Conservation (phyloP, 2,888 invertebrate genomes). For the Scaptomyza reducta region DNA sequence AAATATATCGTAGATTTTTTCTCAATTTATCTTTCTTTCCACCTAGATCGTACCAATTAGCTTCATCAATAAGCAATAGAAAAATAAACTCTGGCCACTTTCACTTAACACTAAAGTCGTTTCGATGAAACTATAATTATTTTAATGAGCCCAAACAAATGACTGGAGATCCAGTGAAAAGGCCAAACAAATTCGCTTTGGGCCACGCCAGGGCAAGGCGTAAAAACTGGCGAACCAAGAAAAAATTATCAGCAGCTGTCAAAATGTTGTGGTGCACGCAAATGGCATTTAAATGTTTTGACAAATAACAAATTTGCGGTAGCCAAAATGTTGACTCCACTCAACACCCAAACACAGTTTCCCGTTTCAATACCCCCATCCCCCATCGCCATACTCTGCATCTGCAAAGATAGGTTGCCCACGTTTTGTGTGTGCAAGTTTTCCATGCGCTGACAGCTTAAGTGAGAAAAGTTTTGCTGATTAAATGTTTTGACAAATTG, state of each 20-base stretch:
- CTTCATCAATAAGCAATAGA: conserved; percentile 10
- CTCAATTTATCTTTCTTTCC: no score
- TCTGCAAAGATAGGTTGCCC: conserved; percentile 1
- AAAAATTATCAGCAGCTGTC: conserved; percentile 75
- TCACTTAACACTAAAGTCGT: conserved; percentile 34
- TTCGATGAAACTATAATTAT: conserved; percentile 29
- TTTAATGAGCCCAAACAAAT: conserved; percentile 41
- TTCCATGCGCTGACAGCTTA: conserved; percentile 66
- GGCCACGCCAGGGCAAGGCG: conserved; percentile 54
- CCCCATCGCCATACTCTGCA: conserved; percentile 1
- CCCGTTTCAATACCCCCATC: not conserved
- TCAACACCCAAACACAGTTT: conserved; percentile 31
- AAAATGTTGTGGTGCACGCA: conserved; percentile 62
- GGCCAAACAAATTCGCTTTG: conserved; percentile 35
- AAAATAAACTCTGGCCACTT: conserved; percentile 31
- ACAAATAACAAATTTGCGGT: conserved; percentile 79
- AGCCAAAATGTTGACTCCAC: conserved; percentile 59
- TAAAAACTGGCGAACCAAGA: conserved; percentile 60
- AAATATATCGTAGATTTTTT: no score
- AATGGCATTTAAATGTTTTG: conserved; percentile 80
- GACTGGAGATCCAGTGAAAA: conserved; percentile 33
- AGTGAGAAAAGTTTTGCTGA: conserved; percentile 79
- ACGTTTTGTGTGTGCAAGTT: conserved; percentile 52
- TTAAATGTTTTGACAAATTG: conserved; percentile 77
- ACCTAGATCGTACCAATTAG: not conserved